These are phyloP conservation scores for Tinea pellionella DNA, from an alignment of 2,888 invertebrate genomes.

Conservation along the genomic window DNA sequence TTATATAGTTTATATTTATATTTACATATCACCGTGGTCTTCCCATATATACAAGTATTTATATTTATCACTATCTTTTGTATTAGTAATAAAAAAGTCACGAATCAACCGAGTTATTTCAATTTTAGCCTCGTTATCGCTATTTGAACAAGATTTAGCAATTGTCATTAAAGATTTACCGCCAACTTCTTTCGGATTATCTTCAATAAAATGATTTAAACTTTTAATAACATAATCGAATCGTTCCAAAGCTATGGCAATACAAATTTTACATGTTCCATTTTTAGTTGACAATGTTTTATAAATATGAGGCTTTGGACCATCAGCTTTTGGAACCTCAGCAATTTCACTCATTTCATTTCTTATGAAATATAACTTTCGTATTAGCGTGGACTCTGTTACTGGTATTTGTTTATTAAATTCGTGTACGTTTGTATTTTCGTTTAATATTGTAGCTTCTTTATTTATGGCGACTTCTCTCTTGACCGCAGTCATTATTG, in stretches of 20 bases:
- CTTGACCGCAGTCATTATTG: constrained; percentile 45
- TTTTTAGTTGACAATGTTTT: background rate
- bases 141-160: constrained; percentile 30
- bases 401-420: constrained; percentile 41
- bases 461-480: constrained; percentile 42
- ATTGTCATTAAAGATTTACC: constrained; percentile 29
- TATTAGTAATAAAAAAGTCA: constrained; percentile 13
- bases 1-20: too few species aligned
- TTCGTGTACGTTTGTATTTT: constrained; percentile 27
- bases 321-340: background rate
- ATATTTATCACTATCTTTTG: constrained; percentile 25
- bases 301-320: background rate
- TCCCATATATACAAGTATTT: constrained; percentile 34
- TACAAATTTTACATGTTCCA: constrained; percentile 20
- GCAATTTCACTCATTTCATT: background rate
- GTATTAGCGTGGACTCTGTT: constrained; percentile 35
- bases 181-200: constrained; percentile 29
- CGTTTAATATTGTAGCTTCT: constrained; percentile 29
- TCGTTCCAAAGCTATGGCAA: constrained; percentile 34
- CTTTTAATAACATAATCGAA: constrained; percentile 36
- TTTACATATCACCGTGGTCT: background rate
- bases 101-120: constrained; percentile 21
- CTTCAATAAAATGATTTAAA: constrained; percentile 32
- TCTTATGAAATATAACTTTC: constrained; percentile 34
- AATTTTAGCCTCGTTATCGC: constrained; percentile 31